Percentiles rank a stretch among this genome's conserved stretches.
Evolutionary conservation across 2,888 invertebrate species (phyloP).

Genomic region (Chrysotoxum bicinctum): DNA sequence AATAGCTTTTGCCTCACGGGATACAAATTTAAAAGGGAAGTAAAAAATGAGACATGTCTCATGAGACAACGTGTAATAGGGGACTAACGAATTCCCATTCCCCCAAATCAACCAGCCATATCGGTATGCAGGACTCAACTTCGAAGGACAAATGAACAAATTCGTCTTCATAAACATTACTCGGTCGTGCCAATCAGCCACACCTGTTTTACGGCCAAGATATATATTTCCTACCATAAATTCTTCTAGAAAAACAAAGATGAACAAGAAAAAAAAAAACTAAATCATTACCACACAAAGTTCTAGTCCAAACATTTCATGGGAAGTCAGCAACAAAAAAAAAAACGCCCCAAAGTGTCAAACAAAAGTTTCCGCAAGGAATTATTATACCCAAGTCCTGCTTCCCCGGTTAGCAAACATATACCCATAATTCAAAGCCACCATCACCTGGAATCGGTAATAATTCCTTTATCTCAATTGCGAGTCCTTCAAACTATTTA

Average conservation of each 20-base stretch:
- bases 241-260: constrained; percentile 10
- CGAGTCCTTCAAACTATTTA: constrained; percentile 46
- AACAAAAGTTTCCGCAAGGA: constrained; percentile 36
- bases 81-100: too few species aligned
- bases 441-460: constrained; percentile 12
- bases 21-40: too few species aligned
- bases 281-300: constrained; percentile 8
- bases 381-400: background rate
- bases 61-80: too few species aligned
- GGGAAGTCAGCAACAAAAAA: constrained; percentile 7
- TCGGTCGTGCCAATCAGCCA: constrained; percentile 13
- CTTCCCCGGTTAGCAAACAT: too few species aligned
- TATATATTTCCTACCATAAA: constrained; percentile 27
- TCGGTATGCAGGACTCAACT: background rate
- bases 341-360: constrained; percentile 7
- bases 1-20: too few species aligned
- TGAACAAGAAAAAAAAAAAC: background rate
- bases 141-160: constrained; percentile 6
- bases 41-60: too few species aligned
- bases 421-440: background rate
- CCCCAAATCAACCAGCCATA: background rate
- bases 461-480: constrained; percentile 30
- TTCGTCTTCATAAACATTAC: constrained; percentile 47
- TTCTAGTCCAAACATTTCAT: constrained; percentile 17
- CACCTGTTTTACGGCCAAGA: constrained; percentile 40